Evolutionary conservation across 2,113 vertebrate species (phyloP).

Genomic region (Heterocephalus glaber): DNA sequence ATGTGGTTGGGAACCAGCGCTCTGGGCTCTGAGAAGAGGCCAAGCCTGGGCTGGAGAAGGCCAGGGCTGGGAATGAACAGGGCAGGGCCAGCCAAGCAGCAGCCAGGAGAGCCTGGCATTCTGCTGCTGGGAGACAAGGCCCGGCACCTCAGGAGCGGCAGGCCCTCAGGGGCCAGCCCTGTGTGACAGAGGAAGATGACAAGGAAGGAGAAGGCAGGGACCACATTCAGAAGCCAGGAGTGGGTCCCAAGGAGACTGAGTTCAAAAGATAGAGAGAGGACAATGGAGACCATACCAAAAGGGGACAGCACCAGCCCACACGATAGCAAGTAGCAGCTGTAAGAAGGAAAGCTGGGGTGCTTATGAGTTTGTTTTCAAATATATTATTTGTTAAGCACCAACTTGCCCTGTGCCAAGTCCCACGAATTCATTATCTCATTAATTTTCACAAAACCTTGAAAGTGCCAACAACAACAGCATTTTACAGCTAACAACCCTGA

Average conservation of each 20-base stretch:
- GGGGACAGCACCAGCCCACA: not conserved
- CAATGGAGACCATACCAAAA: not conserved
- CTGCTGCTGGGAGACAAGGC: not conserved
- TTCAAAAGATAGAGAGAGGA: not conserved
- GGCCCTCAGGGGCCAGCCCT: not conserved
- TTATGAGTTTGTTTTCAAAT: not conserved
- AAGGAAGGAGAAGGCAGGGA: not conserved
- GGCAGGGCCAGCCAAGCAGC: not conserved
- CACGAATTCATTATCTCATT: not conserved
- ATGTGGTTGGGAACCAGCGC: conserved; percentile 63
- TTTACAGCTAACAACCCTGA: not conserved
- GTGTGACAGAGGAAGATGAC: not conserved
- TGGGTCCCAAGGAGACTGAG: not conserved
- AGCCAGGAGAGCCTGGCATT: not conserved
- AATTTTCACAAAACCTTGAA: not conserved
- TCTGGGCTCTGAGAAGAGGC: not conserved
- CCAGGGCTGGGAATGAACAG: not conserved
- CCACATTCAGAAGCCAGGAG: not conserved
- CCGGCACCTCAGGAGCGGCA: not conserved
- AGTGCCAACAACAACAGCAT: not conserved
- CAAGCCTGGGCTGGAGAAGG: not conserved
- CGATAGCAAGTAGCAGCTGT: not conserved
- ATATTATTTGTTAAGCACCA: not conserved
- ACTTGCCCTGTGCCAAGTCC: not conserved
- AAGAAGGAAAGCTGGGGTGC: not conserved